Percentiles rank a stretch among this genome's conserved stretches.
These are phyloP conservation scores for Semnopithecus entellus DNA, from an alignment of 2,113 vertebrate genomes.

Conservation along the genomic window DNA sequence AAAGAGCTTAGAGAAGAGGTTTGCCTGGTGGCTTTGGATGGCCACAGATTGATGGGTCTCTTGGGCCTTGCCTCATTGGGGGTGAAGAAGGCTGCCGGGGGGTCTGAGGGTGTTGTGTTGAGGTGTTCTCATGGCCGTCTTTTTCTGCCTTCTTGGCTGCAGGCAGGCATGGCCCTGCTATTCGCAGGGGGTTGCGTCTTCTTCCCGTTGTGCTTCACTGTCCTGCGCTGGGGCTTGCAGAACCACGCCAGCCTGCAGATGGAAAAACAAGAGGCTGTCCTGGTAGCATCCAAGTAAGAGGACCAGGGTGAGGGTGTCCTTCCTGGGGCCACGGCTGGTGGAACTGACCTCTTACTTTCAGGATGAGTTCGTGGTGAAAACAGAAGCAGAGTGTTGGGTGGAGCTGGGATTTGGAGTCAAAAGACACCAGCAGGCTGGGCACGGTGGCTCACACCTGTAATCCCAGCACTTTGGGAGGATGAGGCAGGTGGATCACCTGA, in stretches of 20 bases:
- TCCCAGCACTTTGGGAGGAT: too few relatives aligned
- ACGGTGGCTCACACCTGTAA: too few relatives aligned
- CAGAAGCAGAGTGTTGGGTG: neutral
- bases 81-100: too few relatives aligned
- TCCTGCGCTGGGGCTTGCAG: conserved; percentile 71
- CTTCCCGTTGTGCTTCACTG: conserved; percentile 81
- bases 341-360: neutral
- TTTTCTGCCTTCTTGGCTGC: neutral
- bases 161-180: conserved; percentile 82
- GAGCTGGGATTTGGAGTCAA: neutral
- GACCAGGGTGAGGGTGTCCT: neutral
- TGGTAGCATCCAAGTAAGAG: conserved; percentile 79
- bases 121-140: neutral
- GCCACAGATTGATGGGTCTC: neutral
- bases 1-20: neutral
- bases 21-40: neutral
- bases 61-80: accelerated
- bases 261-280: conserved; percentile 63
- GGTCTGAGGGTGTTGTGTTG: neutral
- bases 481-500: too few relatives aligned
- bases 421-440: neutral
- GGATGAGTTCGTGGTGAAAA: neutral
- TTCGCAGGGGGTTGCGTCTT: conserved; percentile 85
- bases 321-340: neutral
- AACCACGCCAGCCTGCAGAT: conserved; percentile 48